Evolutionary conservation across 1,140 invertebrate species (phyloP).

Genomic region (Galleria mellonella): DNA sequence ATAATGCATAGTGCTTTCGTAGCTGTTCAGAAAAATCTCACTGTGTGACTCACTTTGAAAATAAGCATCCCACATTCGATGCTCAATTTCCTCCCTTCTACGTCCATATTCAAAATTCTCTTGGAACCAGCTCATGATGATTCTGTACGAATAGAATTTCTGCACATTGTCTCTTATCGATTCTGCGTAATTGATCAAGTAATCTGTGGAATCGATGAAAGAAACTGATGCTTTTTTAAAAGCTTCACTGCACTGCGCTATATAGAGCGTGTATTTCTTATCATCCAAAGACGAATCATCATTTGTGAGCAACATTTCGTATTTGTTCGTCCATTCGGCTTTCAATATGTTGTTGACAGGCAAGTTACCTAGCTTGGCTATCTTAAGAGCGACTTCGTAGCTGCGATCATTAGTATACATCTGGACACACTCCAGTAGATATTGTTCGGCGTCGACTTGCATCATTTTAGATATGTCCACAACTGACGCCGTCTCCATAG

Average conservation of each 20-base stretch:
- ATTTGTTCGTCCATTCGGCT: conserved; percentile 70
- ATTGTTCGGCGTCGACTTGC: conserved; percentile 36
- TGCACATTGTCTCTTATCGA: conserved; percentile 61
- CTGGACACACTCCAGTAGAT: conserved; percentile 68
- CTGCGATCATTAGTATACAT: conserved; percentile 65
- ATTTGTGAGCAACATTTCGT: conserved; percentile 31
- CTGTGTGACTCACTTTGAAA: conserved; percentile 42
- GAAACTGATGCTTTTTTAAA: conserved; percentile 74
- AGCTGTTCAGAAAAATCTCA: conserved; percentile 43
- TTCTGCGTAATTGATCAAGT: conserved; percentile 72
- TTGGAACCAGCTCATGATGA: conserved; percentile 74
- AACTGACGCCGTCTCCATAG: conserved; percentile 52
- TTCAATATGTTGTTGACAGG: conserved; percentile 70
- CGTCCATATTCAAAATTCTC: conserved; percentile 55
- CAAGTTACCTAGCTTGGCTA: conserved; percentile 72
- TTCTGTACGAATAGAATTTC: conserved; percentile 72
- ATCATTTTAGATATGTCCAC: conserved; percentile 56
- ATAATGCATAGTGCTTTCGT: conserved; percentile 50
- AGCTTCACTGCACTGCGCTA: conserved; percentile 74
- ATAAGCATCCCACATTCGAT: conserved; percentile 73
- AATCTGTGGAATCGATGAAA: conserved; percentile 72
- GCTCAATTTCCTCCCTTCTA: conserved; percentile 67
- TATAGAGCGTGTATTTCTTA: conserved; percentile 67
- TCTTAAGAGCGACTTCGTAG: conserved; percentile 75
- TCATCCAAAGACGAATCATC: conserved; percentile 45